Conservation (phyloP, 2,113 vertebrate species). For the Tympanuchus pallidicinctus region DNA sequence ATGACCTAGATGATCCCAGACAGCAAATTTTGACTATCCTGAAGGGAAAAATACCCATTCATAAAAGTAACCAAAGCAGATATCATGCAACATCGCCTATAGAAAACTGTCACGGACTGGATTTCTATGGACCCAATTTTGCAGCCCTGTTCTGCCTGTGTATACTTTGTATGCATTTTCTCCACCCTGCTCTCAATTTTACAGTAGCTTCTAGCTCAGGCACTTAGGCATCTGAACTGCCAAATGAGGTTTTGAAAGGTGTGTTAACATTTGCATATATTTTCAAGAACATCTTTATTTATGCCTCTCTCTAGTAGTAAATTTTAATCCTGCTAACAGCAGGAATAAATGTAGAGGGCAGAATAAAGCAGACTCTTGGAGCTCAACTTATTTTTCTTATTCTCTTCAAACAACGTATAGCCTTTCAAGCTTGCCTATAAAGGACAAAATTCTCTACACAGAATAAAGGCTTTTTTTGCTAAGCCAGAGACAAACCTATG, state of each 20-base stretch:
- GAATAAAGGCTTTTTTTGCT: background rate
- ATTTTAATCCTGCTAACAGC: constrained; percentile 62
- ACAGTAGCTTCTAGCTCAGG: constrained; percentile 54
- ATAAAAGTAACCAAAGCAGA: background rate
- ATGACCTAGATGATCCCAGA: background rate
- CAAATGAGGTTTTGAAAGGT: constrained; percentile 72
- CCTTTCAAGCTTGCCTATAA: constrained; percentile 51
- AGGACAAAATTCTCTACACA: constrained; percentile 27
- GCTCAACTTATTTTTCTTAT: constrained; percentile 48
- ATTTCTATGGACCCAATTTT: background rate
- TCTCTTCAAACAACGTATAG: constrained; percentile 38
- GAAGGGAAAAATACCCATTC: background rate
- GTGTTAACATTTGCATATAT: constrained; percentile 68
- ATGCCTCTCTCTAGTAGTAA: constrained; percentile 43
- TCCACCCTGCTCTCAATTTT: constrained; percentile 41
- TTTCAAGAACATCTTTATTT: constrained; percentile 61
- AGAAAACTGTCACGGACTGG: background rate
- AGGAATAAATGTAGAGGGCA: constrained; percentile 56
- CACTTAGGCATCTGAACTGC: constrained; percentile 58
- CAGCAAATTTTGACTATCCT: background rate
- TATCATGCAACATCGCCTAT: background rate
- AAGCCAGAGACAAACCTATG: constrained; percentile 36
- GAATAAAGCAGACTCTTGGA: constrained; percentile 49
- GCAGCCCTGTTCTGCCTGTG: constrained; percentile 19
- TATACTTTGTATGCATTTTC: constrained; percentile 53